phyloP scores from a whole-genome alignment of 35 echinoderm and acorn worm genomes.

The Ptychodera flava region DNA sequence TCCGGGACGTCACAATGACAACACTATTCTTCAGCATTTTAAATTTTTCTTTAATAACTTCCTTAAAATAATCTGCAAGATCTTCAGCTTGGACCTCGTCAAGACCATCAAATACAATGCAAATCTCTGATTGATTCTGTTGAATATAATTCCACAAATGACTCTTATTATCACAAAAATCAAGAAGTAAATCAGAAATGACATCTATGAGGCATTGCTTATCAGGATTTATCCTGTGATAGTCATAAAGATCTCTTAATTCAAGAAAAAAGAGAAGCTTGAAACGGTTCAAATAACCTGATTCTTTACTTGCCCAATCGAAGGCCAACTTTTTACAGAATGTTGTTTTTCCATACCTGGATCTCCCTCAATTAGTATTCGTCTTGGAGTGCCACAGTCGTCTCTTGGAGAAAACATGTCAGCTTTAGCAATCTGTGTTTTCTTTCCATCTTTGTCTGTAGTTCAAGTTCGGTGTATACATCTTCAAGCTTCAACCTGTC shows the following conservation, averaged over 20 bases:
- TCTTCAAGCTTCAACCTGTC: neutral
- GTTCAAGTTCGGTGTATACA: neutral
- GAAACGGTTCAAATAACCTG: neutral
- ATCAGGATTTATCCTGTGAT: neutral
- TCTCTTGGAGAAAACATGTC: neutral
- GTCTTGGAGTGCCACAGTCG: neutral
- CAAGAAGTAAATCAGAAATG: neutral
- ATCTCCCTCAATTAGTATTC: neutral
- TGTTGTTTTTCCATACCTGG: neutral
- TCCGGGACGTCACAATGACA: neutral
- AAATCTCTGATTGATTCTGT: neutral
- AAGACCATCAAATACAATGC: neutral
- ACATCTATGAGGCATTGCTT: neutral
- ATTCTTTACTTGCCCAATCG: neutral
- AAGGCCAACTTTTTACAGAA: neutral
- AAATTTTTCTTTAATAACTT: neutral
- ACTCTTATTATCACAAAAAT: neutral
- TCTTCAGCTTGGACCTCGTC: neutral
- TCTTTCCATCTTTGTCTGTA: neutral
- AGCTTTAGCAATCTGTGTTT: neutral
- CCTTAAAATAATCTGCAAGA: neutral
- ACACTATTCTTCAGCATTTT: neutral
- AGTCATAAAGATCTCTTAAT: neutral
- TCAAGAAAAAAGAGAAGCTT: neutral
- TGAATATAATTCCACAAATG: neutral